These are phyloP conservation scores for Scomber colias DNA, from an alignment of 2,113 vertebrate species.

Conservation along the genomic window DNA sequence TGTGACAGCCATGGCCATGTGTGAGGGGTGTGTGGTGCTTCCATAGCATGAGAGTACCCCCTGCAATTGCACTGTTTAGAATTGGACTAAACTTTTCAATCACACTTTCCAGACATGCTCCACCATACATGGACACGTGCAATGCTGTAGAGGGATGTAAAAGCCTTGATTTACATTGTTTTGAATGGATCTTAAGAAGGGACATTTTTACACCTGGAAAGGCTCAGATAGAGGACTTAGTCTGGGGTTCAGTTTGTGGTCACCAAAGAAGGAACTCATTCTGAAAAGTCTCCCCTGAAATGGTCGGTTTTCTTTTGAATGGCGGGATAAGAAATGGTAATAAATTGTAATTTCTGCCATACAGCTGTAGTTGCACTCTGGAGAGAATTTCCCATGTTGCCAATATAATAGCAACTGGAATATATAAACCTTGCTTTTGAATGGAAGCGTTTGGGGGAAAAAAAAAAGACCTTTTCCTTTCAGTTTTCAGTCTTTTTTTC, in stretches of 20 bases:
- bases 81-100: conserved; percentile 39
- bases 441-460: conserved; percentile 51
- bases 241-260: conserved; percentile 41
- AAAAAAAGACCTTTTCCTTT: conserved; percentile 52
- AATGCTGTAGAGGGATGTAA: conserved; percentile 13
- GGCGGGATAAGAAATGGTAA: conserved; percentile 41
- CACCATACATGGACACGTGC: conserved; percentile 33
- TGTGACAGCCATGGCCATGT: conserved; percentile 23
- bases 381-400: conserved; percentile 48
- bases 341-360: conserved; percentile 52
- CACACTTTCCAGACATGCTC: conserved; percentile 31
- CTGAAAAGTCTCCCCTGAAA: conserved; percentile 10
- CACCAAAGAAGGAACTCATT: conserved; percentile 19
- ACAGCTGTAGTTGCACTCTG: conserved; percentile 54
- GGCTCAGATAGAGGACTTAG: conserved; percentile 34
- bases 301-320: conserved; percentile 35
- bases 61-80: conserved; percentile 38
- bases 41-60: not conserved
- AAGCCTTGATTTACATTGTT: conserved; percentile 67
- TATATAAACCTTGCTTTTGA: conserved; percentile 65
- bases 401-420: conserved; percentile 61
- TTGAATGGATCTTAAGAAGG: conserved; percentile 49
- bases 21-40: not conserved
- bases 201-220: conserved; percentile 60
- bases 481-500: conserved; percentile 29